phyloP scores from a whole-genome alignment of 2,113 vertebrate genomes.

The Pungitius pungitius region DNA sequence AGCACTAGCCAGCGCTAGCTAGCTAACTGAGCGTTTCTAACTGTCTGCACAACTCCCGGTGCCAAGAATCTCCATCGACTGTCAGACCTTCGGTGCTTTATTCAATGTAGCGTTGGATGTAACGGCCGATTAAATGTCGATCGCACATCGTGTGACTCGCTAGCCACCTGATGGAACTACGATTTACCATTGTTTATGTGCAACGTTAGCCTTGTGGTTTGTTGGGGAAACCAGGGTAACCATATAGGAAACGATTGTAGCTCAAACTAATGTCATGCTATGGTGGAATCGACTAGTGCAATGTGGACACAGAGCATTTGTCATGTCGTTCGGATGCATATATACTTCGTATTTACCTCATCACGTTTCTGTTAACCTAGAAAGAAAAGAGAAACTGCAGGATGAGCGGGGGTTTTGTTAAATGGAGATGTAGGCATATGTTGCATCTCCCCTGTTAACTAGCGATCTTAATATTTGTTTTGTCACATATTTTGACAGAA shows the following conservation, averaged over 20 bases:
- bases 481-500: conserved; percentile 64
- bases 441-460: not conserved
- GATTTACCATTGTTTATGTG: conserved; percentile 60
- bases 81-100: not conserved
- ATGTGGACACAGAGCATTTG: not conserved
- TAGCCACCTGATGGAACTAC: conserved; percentile 32
- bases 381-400: not conserved
- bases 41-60: not conserved
- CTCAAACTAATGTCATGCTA: not conserved
- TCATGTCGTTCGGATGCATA: not conserved
- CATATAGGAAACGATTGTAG: not conserved
- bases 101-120: not conserved
- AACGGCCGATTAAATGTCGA: not conserved
- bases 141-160: conserved; percentile 42
- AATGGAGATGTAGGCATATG: not conserved
- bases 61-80: not conserved
- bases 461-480: not conserved
- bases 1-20: conserved; percentile 38
- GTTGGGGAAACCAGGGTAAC: not conserved
- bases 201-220: conserved; percentile 53
- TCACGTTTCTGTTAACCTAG: not conserved
- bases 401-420: not conserved
- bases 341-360: not conserved
- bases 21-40: conserved; percentile 30
- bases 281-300: fast-evolving